A percentile compares a stretch with the other conserved stretches of the same genome.
phyloP scores from a whole-genome alignment of 2,888 invertebrate species.

The Drosophila paranaensis region DNA sequence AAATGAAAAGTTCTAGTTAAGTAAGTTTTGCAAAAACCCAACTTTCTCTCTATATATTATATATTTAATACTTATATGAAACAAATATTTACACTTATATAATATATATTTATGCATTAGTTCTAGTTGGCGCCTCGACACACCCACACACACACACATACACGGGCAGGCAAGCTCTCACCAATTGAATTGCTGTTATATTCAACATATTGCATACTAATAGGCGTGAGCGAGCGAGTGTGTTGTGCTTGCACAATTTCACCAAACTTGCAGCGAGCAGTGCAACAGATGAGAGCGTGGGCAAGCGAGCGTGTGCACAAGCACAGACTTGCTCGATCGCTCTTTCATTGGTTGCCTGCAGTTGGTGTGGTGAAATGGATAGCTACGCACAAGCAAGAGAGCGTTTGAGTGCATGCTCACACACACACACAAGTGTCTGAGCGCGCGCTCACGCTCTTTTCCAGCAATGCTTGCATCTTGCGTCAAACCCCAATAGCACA shows the following conservation, averaged over 20 bases:
- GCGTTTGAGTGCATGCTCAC: background rate
- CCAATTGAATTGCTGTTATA: background rate
- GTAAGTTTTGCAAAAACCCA: conserved; percentile 40
- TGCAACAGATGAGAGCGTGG: background rate
- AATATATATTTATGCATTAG: conserved; percentile 41
- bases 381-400: background rate
- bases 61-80: conserved; percentile 33
- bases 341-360: background rate
- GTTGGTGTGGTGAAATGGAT: background rate
- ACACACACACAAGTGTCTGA: background rate
- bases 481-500: background rate
- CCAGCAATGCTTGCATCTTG: background rate
- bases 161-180: background rate
- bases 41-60: conserved; percentile 23
- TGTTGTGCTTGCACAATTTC: background rate
- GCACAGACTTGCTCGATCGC: background rate
- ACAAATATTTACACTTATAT: conserved; percentile 26
- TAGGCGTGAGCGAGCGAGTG: background rate
- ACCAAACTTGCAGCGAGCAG: background rate
- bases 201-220: background rate
- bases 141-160: background rate
- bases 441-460: background rate
- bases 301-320: background rate
- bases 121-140: conserved; percentile 33
- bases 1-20: conserved; percentile 35